Evolutionary conservation across 1,140 invertebrate species (phyloP).

Genomic region (Drosophila murphyi): DNA sequence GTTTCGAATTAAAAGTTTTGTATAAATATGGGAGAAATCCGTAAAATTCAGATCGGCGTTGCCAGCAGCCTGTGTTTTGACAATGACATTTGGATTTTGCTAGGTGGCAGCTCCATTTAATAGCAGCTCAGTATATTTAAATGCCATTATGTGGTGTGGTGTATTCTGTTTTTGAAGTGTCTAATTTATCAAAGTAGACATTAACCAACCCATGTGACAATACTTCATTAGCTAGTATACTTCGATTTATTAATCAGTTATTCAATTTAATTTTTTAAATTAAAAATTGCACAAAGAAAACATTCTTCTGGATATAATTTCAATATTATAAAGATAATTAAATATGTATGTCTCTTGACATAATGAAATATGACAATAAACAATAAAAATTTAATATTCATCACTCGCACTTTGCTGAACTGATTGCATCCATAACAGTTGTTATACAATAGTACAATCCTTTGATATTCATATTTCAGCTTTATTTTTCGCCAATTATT

Average conservation of each 20-base stretch:
- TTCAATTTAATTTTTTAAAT: too few relatives aligned
- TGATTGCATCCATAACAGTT: background rate
- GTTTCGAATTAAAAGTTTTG: background rate
- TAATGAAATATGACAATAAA: too few relatives aligned
- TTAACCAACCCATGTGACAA: background rate
- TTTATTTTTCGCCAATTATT: conserved; percentile 26
- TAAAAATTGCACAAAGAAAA: too few relatives aligned
- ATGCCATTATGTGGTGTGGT: background rate
- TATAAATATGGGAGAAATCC: background rate
- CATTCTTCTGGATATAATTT: too few relatives aligned
- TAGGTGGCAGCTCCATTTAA: conserved; percentile 9
- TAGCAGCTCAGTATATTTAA: background rate
- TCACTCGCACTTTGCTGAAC: background rate
- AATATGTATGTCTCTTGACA: too few relatives aligned
- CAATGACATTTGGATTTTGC: background rate
- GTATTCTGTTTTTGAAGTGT: background rate
- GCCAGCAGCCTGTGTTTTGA: background rate
- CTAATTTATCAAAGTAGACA: background rate
- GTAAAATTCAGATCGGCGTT: background rate
- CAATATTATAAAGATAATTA: too few relatives aligned
- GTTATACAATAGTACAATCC: background rate
- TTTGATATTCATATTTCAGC: background rate
- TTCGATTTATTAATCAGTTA: too few relatives aligned
- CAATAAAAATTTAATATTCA: too few relatives aligned
- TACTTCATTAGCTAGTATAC: background rate